Evolutionary conservation across 2,113 vertebrate species (phyloP).

Genomic region (Trochalopteron elliotii): DNA sequence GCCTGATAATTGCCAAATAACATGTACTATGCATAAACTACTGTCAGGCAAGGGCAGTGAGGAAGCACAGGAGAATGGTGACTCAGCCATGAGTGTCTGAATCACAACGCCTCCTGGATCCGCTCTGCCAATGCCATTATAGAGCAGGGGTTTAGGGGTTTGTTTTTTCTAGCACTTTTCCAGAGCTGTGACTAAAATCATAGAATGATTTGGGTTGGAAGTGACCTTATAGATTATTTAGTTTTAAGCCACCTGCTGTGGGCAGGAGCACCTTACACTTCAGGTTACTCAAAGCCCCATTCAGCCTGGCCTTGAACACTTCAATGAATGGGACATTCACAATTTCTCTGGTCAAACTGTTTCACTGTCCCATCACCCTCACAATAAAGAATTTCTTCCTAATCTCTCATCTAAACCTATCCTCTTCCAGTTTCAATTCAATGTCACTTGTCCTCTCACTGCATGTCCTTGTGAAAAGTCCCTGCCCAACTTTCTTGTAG

Average conservation of each 20-base stretch:
- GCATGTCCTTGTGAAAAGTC: not conserved
- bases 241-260: not conserved
- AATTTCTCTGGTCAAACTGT: not conserved
- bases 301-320: not conserved
- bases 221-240: not conserved
- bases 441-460: not conserved
- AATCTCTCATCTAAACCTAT: not conserved
- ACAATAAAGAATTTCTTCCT: not conserved
- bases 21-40: not conserved
- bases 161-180: not conserved
- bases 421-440: not conserved
- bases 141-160: not conserved
- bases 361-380: not conserved
- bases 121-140: not conserved
- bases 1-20: not conserved
- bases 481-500: not conserved
- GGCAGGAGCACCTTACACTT: not conserved
- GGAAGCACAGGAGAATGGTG: not conserved
- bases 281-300: not conserved
- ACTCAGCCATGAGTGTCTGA: conserved; percentile 14
- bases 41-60: not conserved
- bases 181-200: not conserved
- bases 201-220: not conserved
- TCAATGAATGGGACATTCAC: no score
- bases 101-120: not conserved